phyloP scores from a whole-genome alignment of 2,888 invertebrate species.

The Nowickia ferox region DNA sequence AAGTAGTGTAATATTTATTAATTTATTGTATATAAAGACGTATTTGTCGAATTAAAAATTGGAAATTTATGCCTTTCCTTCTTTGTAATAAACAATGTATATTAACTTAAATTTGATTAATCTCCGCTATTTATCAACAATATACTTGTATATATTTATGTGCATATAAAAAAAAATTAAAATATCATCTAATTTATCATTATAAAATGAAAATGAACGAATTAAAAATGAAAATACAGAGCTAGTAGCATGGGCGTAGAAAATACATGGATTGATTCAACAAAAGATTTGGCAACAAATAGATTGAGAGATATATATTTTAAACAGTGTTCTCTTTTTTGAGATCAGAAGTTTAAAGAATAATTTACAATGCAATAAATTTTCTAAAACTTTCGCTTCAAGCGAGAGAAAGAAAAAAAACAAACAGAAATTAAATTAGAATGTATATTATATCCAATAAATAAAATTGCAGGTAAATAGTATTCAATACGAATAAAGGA shows the following conservation, averaged over 20 bases:
- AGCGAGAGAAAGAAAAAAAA: neutral
- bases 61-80: constrained; percentile 8
- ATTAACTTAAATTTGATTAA: constrained; percentile 46
- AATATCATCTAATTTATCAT: constrained; percentile 56
- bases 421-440: neutral
- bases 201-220: constrained; percentile 8
- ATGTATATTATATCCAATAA: neutral
- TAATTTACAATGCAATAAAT: constrained; percentile 21
- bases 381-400: constrained; percentile 19
- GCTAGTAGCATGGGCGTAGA: neutral
- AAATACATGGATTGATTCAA: neutral
- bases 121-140: constrained; percentile 37
- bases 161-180: constrained; percentile 11
- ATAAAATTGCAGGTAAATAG: neutral
- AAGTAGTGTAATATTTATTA: constrained; percentile 33
- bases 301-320: neutral
- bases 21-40: constrained; percentile 12
- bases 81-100: constrained; percentile 21
- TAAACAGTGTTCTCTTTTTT: neutral
- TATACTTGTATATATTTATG: constrained; percentile 18
- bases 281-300: neutral
- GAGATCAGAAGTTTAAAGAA: constrained; percentile 28
- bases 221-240: neutral
- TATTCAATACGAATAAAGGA: neutral
- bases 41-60: constrained; percentile 43